Percentiles rank a stretch among this genome's conserved stretches.
These are phyloP conservation scores for Tamias sibiricus DNA, from an alignment of 2,113 vertebrate species.

Conservation along the genomic window DNA sequence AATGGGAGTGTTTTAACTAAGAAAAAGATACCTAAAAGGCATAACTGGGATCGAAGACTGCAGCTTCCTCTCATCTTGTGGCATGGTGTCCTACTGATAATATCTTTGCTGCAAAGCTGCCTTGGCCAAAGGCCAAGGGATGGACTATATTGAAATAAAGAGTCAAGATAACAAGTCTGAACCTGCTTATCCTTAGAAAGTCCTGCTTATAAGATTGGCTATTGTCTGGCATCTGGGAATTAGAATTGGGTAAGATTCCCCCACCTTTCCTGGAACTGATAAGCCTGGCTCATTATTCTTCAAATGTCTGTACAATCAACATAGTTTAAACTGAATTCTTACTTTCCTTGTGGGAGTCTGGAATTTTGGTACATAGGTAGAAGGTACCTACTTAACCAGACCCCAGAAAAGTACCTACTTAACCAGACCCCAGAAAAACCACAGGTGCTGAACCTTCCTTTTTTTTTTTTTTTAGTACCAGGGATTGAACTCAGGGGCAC, in stretches of 20 bases:
- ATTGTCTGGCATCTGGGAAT: background rate
- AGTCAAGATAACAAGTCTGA: background rate
- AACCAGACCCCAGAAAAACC: background rate
- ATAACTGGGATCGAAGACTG: background rate
- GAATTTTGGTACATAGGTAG: background rate
- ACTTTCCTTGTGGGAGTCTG: background rate
- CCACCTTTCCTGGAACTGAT: background rate
- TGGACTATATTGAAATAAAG: background rate
- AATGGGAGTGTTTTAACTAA: constrained; percentile 15
- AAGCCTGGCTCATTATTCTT: background rate
- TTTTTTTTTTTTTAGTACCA: too few species aligned
- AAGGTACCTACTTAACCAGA: background rate
- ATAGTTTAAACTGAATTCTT: background rate
- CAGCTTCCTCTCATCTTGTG: background rate
- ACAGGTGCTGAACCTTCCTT: background rate
- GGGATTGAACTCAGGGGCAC: too few species aligned
- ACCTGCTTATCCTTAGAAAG: background rate
- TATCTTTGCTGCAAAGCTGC: background rate
- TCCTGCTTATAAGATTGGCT: background rate
- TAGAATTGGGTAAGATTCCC: background rate
- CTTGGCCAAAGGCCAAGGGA: background rate
- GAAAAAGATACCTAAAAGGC: background rate
- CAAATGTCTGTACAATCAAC: background rate
- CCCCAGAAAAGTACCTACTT: background rate
- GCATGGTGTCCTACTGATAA: background rate